phyloP scores from a whole-genome alignment of 2,113 vertebrate species.

The Lepus europaeus region DNA sequence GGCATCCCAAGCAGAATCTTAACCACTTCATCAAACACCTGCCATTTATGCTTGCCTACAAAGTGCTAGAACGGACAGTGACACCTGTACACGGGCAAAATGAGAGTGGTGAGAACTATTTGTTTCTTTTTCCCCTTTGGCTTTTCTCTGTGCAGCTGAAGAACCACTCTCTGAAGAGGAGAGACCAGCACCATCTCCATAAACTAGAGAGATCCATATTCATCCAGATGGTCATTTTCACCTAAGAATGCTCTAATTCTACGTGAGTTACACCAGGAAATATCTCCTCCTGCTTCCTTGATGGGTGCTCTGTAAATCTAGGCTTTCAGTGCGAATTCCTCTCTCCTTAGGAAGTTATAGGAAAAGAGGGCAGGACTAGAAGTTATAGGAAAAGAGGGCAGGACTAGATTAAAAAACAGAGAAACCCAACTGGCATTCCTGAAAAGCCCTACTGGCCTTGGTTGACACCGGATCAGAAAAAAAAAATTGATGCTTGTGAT shows the following conservation, averaged over 20 bases:
- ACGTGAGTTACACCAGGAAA: not conserved
- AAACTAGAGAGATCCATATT: not conserved
- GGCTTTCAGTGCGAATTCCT: constrained; percentile 5
- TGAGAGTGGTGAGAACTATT: not conserved
- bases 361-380: not conserved
- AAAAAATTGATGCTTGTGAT: not conserved
- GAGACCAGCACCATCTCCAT: not conserved
- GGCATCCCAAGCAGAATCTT: no score
- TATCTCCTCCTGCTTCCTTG: not conserved
- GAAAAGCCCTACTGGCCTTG: not conserved
- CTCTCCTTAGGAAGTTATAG: not conserved
- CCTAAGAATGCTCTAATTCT: not conserved
- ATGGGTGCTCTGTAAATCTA: not conserved
- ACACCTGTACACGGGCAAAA: not conserved
- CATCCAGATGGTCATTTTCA: not conserved
- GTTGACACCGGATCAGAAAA: constrained; percentile 31
- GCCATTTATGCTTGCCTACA: not conserved
- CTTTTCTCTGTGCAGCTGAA: constrained; percentile 34
- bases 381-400: not conserved
- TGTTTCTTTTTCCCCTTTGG: not conserved
- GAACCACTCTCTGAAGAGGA: constrained; percentile 44
- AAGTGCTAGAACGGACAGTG: not conserved
- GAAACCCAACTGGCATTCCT: constrained; percentile 23
- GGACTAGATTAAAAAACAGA: not conserved
- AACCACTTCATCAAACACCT: no score